Base-by-base conservation (phyloP, 2,797 vertebrate species). In the Sebastes matsubarae region DNA sequence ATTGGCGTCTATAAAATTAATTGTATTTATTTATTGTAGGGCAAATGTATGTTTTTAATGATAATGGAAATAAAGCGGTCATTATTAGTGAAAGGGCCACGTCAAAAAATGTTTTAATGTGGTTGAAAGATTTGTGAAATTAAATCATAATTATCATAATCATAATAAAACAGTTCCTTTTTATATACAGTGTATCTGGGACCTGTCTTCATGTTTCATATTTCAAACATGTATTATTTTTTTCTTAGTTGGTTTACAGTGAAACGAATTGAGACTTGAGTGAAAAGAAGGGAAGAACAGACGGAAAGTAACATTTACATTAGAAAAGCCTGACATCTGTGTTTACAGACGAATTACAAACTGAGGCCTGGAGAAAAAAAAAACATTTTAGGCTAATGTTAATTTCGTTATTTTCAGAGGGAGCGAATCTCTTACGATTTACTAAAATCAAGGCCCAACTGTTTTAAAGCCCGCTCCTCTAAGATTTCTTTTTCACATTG, bases 341-440 rank as follows among this genome's bases (percentile, higher is more conserved):
- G 66, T n/a, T 11, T 46, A 63, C 88, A 92, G 5, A 46, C 9
- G 18, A 24, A 24, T 18, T 1, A 7, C 2, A 52, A 63, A 70
- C 5, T 4, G 46, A 29, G 54, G 72, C 68, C 76, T 65, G 58
- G 10, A 14, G 4, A 29, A 52, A 27, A 27, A 64, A 36, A 16
- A 7, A 6, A 24, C 5, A 11, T 30, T 60, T 36, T 1, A 27
- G 6, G 1, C 2, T 3, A 6, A 18, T 10, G 32, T 55, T 16
- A 5, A 69, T 18, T 4, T 52, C 3, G 50, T 64, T 29, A 29
- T 68, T 34, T 52, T 52, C 42, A 46, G 42, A 46, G 42, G 6
- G 0, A 46, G 42, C 14, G 38, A 16, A 46, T 46, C 38, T 46
- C 6, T 18, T 16, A 2, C 20, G 32, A n/a, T 55, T 38, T 27